A percentile compares a stretch with the other conserved stretches of the same genome.
Evolutionary conservation across 2,888 invertebrate species (phyloP).

Genomic region (Tipula confusa): DNA sequence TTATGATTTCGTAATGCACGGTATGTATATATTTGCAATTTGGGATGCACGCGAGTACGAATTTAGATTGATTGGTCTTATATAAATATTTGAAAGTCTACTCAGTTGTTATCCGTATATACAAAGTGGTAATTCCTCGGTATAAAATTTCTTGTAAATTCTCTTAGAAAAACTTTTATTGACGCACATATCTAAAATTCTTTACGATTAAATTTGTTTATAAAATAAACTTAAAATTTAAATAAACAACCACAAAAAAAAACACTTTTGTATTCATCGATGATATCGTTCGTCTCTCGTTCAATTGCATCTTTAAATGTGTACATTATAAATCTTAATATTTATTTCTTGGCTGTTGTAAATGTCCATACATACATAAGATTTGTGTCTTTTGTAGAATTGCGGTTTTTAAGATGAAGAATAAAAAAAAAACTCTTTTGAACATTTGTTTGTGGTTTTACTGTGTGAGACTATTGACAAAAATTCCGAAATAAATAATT

Average conservation of each 20-base stretch:
- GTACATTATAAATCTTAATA: not conserved
- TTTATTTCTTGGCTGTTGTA: not conserved
- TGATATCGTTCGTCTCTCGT: not conserved
- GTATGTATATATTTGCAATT: not conserved
- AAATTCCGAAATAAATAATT: not conserved
- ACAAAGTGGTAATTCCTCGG: not conserved
- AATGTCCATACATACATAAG: not conserved
- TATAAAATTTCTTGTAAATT: not conserved
- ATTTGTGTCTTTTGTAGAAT: not conserved
- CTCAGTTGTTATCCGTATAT: not conserved
- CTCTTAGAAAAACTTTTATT: not conserved
- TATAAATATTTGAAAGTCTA: not conserved
- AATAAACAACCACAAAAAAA: not conserved
- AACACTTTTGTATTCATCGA: not conserved
- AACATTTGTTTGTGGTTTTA: not conserved
- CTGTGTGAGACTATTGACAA: not conserved
- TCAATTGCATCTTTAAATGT: not conserved
- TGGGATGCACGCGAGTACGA: not conserved
- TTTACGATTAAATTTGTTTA: not conserved
- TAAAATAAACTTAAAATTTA: not conserved
- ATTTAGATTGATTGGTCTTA: not conserved
- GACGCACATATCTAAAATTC: not conserved
- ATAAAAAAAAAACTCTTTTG: not conserved
- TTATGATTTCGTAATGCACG: not conserved
- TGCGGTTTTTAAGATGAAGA: not conserved